Base-by-base conservation (phyloP, 2,113 vertebrate genomes). In the Addax nasomaculatus region DNA sequence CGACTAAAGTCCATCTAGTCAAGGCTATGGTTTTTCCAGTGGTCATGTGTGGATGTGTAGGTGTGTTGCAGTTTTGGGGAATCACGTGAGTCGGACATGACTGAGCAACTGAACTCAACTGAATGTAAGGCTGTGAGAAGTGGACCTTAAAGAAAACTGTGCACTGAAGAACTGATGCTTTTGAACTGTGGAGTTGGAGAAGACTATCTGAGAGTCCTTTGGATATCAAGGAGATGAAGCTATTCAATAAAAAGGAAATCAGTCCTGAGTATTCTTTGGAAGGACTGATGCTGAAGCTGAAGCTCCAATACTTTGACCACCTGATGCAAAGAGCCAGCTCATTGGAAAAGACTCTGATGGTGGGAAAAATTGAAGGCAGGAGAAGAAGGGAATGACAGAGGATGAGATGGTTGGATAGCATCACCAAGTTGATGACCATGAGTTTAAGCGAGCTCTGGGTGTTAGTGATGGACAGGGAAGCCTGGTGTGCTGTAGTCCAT, bases 241-340 rank as follows among this genome's bases (percentile, higher is more conserved):
- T 5, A 36, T 19, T 70, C 67, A 21, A 70, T 39, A 11, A 21
- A 36, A 70, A 36, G 67, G 19, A 70, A 23, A 36, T 70, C n/a
- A 36, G 67, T 70, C 67, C 67, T 70, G 19, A 23, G 6, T 70
- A 23, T 21, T 70, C 67, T 12, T 70, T 70, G n/a, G 67, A 70
- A 36, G 67, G 67, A 70, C 67, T 70, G 64, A 21, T 36, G 17
- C 9, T 70, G n/a, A 70, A 70, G n/a, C n/a, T 70, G 67, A 70
- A 70, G 19, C 67, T 23, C 19, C n/a, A 23, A 23, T 23, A 36
- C 9, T 36, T 70, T 70, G n/a, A 36, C 67, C 67, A 70, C 67
- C n/a, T 70, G n/a, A 70, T 23, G n/a, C 0, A 0, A 23, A 36
- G n/a, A 12, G n/a, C n/a, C 19, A 12, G 3, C 19, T 39, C n/a